Evolutionary conservation across 1,140 invertebrate genomes (phyloP).

Genomic region (Pseudomyrmex dendroicus): DNA sequence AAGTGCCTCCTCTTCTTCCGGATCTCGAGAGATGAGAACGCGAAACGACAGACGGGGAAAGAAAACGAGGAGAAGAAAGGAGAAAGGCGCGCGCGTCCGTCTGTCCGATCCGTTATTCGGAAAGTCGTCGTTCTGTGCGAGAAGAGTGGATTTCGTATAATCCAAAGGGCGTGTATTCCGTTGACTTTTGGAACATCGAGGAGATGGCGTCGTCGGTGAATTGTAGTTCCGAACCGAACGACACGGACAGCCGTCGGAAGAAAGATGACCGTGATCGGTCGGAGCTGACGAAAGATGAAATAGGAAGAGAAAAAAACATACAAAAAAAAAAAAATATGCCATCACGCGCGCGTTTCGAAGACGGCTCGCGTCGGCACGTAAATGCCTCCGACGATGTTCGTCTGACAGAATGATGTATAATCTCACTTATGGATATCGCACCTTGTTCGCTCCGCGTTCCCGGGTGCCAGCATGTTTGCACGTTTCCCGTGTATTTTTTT

Average conservation of each 20-base stretch:
- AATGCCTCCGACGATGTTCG: constrained; percentile 47
- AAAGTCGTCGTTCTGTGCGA: constrained; percentile 34
- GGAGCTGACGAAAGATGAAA: neutral
- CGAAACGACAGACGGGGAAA: neutral
- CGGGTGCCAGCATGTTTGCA: constrained; percentile 29
- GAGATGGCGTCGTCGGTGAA: neutral
- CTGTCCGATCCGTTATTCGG: constrained; percentile 62
- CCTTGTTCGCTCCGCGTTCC: constrained; percentile 24
- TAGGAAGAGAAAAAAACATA: neutral
- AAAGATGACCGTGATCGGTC: neutral
- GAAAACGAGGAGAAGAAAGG: neutral
- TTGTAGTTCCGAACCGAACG: too few species aligned
- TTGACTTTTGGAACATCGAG: constrained; percentile 50
- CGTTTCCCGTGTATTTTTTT: neutral
- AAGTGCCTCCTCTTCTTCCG: too few species aligned
- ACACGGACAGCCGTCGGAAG: neutral
- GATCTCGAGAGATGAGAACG: neutral
- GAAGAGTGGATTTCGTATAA: constrained; percentile 66
- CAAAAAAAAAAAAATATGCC: constrained; percentile 12
- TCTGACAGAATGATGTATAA: constrained; percentile 66
- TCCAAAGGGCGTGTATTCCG: constrained; percentile 60
- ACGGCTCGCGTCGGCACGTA: constrained; percentile 21
- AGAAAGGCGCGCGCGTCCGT: neutral
- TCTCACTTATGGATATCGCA: constrained; percentile 53
- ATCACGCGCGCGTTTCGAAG: neutral